Conservation (phyloP, 2,888 invertebrate genomes). For the Mycalesis mineus region DNA sequence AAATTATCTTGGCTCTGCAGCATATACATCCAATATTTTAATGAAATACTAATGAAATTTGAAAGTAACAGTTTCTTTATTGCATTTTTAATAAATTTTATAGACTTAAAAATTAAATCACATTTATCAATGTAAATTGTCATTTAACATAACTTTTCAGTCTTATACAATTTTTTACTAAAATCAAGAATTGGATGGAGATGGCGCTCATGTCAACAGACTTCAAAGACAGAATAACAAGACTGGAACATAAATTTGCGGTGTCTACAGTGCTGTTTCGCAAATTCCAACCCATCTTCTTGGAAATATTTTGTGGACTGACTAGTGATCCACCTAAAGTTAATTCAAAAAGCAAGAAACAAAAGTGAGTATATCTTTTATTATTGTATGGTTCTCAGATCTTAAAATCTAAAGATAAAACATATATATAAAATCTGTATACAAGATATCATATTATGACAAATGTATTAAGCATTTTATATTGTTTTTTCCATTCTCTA, state of each 20-base stretch:
- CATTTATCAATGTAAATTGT: too few species aligned
- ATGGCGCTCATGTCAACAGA: conserved; percentile 93
- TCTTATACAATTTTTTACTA: conserved; percentile 94
- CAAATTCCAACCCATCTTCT: conserved; percentile 92
- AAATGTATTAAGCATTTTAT: too few species aligned
- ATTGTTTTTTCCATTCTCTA: too few species aligned
- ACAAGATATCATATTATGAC: too few species aligned
- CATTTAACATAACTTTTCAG: conserved; percentile 61
- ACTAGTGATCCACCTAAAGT: conserved; percentile 74
- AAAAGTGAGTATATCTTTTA: conserved; percentile 2
- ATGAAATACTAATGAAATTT: too few species aligned
- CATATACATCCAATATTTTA: too few species aligned
- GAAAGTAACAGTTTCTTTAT: too few species aligned
- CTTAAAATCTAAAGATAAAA: too few species aligned
- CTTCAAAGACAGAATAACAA: conserved; percentile 88
- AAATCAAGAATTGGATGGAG: conserved; percentile 96
- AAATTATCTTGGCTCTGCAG: too few species aligned
- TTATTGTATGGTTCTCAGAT: conserved; percentile 8
- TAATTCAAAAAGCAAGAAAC: conserved; percentile 33
- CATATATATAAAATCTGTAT: too few species aligned
- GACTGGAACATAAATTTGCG: conserved; percentile 92
- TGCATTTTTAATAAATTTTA: too few species aligned
- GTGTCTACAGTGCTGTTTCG: conserved; percentile 96
- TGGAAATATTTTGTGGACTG: conserved; percentile 88
- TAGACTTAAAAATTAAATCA: too few species aligned